Base-by-base conservation (phyloP, 2,113 vertebrate genomes). In the Burhinus oedicnemus region DNA sequence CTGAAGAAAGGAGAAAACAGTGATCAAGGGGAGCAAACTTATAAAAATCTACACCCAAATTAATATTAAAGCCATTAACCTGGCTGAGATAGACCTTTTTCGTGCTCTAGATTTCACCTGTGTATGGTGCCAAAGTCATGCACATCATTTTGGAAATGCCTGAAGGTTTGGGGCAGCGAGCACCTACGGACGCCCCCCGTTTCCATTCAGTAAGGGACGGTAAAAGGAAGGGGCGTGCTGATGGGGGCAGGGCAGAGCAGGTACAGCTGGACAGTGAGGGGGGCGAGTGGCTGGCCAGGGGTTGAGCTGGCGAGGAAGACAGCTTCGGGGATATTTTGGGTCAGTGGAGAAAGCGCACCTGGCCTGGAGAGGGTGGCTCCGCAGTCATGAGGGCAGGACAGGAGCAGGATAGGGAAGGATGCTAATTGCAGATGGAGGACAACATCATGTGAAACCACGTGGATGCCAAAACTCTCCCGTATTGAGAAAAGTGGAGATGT, bases 371-470 rank as follows among this genome's bases (percentile, higher is more conserved):
- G 14, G 45, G 8, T 15, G n/a, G 64, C 4, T 19, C 40, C 70
- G 25, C 5, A 21, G 5, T 1, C 2, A 0, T 6, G 30, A 86
- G 44, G 9, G 14, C 52, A 74, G 47, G 23, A 6, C 8, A n/a
- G 69, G 34, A 93, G 38, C 1, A 0, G 8, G 29, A 26, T 3
- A 15, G 14, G 36, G 49, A 77, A 51, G 26, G 27, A 38, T 8
- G 18, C 2, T 26, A 11, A 22, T 4, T 81, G 22, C 38, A 94
- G 66, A 17, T 1, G 8, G 47, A 68, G 26, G 22, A 74, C 20
- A 87, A 20, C 10, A 27, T 9, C 3, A 3, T 0, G 0, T 3
- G n/a, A 76, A n/a, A 15, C 34, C 7, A 7, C 0, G 3, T 6
- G 36, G 36, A 15, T 47, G 18, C 3, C 29, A 55, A 60, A 68